A percentile compares a stretch with the other conserved stretches of the same genome.
Conservation (phyloP, 2,888 invertebrate genomes). For the Pyrocoelia pectoralis region DNA sequence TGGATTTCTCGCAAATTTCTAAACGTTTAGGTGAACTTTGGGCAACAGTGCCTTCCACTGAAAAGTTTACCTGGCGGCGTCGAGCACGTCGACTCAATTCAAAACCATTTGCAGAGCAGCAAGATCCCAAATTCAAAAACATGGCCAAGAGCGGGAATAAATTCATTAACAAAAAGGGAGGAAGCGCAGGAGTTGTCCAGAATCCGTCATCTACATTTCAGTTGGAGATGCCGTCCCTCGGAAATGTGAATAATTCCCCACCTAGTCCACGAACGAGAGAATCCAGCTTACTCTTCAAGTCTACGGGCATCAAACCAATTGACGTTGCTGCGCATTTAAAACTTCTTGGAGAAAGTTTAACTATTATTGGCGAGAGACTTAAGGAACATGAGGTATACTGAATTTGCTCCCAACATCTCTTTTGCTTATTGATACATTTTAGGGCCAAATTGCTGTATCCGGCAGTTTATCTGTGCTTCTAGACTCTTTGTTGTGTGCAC, state of each 20-base stretch:
- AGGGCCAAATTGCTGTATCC: slow-evolving; percentile 94
- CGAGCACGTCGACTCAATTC: slow-evolving; percentile 73
- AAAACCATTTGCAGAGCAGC: slow-evolving; percentile 43
- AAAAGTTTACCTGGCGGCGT: slow-evolving; percentile 80
- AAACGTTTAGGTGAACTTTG: slow-evolving; percentile 88
- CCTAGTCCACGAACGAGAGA: slow-evolving; percentile 56
- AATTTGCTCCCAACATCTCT: not conserved
- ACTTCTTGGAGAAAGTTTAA: slow-evolving; percentile 90
- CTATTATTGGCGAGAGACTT: slow-evolving; percentile 90
- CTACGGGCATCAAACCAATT: slow-evolving; percentile 79
- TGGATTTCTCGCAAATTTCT: slow-evolving; percentile 86
- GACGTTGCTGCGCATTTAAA: slow-evolving; percentile 94
- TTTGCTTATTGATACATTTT: slow-evolving; percentile 45
- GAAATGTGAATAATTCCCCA: slow-evolving; percentile 52
- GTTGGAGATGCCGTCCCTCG: slow-evolving; percentile 54
- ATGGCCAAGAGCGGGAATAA: slow-evolving; percentile 48
- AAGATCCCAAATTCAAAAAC: slow-evolving; percentile 33
- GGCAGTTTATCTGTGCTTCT: slow-evolving; percentile 92
- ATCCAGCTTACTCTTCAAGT: slow-evolving; percentile 62
- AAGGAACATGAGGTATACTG: slow-evolving; percentile 85
- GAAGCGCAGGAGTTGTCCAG: slow-evolving; percentile 16
- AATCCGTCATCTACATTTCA: slow-evolving; percentile 48
- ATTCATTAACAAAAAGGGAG: slow-evolving; percentile 59
- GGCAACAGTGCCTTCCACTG: slow-evolving; percentile 76
- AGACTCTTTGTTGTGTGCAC: slow-evolving; percentile 90